Evolutionary conservation across 1,140 invertebrate species (phyloP), one percentile per base, ranked within the genome.

Genomic region (Anoplolepis gracilipes): DNA sequence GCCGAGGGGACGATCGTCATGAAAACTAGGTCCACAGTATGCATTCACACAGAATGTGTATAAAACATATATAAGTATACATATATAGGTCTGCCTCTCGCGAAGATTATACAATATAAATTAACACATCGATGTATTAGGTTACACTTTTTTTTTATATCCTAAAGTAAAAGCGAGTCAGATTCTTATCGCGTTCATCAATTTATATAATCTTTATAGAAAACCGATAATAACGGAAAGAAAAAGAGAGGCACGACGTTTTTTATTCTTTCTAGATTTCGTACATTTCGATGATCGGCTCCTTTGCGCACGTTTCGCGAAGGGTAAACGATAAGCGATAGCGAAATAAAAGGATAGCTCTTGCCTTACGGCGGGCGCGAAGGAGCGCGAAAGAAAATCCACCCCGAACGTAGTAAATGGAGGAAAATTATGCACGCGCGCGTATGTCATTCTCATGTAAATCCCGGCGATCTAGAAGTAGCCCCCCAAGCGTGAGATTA

Each of bases 11-110:
- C 33, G 73, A 76, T 84, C 57, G 59, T 75, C 81, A 28, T 53
- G 67, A 19, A 49, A 72, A 72, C 25, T 69, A 57, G 25, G 39
- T 82, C 28, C 61, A 49, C 16, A 19, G 25, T 57, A 30, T 10
- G 77, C 62, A 64, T 69, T 33, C 36, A 19, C 16, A 57, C n/a
- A 13, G 25, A 69, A 70, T 30, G 64, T 19, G 49, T 46, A n/a
- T n/a, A 72, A 70, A 65, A 87, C 72, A 82, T 61, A 86, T 89
- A 91, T 87, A 87, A 64, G 87, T 69, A 82, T 57, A 67, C 70
- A 85, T 33, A 88, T n/a, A 75, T 70, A 89, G 53, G 49, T 84
- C 53, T 30, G 78, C 53, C 88, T 84, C 86, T 84, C 86, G 77
- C 64, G 85, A 85, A 78, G 85, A 59, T 82, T 25, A 59, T 25